Conservation (phyloP, 2,888 invertebrate genomes). For the Thecophora atra region DNA sequence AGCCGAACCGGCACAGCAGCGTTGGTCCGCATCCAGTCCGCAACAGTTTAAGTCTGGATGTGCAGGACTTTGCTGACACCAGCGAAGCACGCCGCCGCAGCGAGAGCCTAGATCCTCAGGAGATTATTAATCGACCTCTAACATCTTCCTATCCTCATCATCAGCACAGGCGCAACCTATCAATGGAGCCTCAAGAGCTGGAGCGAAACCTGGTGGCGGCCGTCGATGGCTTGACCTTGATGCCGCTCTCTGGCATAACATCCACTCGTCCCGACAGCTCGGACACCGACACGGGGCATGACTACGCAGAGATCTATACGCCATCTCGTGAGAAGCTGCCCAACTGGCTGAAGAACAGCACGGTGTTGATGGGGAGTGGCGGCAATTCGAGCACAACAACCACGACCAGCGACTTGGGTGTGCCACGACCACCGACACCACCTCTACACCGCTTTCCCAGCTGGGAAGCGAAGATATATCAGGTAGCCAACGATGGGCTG, state of each 20-base stretch:
- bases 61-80: slow-evolving; percentile 61
- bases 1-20: slow-evolving; percentile 68
- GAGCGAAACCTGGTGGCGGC: slow-evolving; percentile 70
- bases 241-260: slow-evolving; percentile 63
- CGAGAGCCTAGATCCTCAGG: slow-evolving; percentile 65
- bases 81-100: slow-evolving; percentile 63
- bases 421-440: slow-evolving; percentile 82
- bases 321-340: slow-evolving; percentile 82
- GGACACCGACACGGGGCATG: slow-evolving; percentile 76
- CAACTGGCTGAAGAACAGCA: slow-evolving; percentile 70
- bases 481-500: slow-evolving; percentile 75
- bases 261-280: slow-evolving; percentile 67
- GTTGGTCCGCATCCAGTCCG: slow-evolving; percentile 60
- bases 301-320: slow-evolving; percentile 94
- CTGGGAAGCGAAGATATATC: slow-evolving; percentile 97
- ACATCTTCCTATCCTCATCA: slow-evolving; percentile 63
- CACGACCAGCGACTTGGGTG: slow-evolving; percentile 61
- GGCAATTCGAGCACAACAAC: slow-evolving; percentile 69
- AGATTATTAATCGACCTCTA: slow-evolving; percentile 60
- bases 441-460: slow-evolving; percentile 90
- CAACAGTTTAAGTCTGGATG: slow-evolving; percentile 65
- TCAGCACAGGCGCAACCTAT: slow-evolving; percentile 64
- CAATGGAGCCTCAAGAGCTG: slow-evolving; percentile 66
- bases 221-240: slow-evolving; percentile 69
- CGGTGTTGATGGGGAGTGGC: slow-evolving; percentile 66